phyloP scores from a whole-genome alignment of 2,797 vertebrate species.

The Gallinago nigripennis region DNA sequence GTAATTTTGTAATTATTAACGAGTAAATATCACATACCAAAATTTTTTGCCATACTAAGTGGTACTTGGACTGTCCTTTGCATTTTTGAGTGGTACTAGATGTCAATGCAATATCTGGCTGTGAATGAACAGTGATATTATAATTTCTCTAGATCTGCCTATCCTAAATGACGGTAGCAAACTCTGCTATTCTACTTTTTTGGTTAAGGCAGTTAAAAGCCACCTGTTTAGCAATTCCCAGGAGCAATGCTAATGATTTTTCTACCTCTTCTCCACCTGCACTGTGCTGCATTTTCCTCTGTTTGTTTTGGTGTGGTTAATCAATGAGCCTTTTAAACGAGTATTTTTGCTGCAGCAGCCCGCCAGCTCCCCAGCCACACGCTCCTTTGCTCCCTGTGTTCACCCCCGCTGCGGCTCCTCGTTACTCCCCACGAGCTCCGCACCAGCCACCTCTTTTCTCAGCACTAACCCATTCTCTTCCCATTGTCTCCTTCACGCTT shows the following conservation, averaged over 20 bases:
- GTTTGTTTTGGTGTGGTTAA: background rate
- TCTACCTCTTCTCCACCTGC: background rate
- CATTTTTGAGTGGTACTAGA: background rate
- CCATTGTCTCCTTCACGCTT: background rate
- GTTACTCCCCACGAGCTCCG: background rate
- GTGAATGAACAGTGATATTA: background rate
- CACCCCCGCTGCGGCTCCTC: background rate
- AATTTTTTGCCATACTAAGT: background rate
- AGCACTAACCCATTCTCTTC: background rate
- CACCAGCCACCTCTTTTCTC: background rate
- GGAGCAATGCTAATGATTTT: background rate
- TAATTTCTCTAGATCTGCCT: background rate
- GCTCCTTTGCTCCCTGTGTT: background rate
- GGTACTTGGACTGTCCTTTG: background rate
- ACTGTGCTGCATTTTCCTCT: background rate
- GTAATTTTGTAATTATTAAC: background rate
- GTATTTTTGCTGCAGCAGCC: background rate
- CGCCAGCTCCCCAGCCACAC: rapidly evolving
- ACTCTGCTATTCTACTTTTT: background rate
- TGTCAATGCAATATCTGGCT: background rate
- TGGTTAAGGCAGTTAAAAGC: background rate
- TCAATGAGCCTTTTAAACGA: background rate
- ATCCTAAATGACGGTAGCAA: background rate
- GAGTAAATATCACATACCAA: background rate
- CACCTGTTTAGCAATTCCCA: background rate